Percentiles rank a stretch among this genome's conserved stretches.
Conservation (phyloP, 2,797 vertebrate species). For the Scolopax rusticola region DNA sequence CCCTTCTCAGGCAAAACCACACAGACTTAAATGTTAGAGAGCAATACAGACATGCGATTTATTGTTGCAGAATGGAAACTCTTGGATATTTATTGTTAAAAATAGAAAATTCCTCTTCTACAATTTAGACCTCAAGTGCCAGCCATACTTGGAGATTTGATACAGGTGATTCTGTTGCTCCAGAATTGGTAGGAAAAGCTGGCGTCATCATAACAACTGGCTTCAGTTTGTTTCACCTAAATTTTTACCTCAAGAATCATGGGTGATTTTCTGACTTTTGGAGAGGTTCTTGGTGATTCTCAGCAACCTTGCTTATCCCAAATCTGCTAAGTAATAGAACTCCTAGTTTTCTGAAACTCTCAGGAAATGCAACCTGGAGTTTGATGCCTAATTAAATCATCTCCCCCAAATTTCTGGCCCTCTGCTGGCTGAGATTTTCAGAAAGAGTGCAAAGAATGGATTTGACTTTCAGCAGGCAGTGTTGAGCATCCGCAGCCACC, state of each 20-base stretch:
- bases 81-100: background rate
- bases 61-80: background rate
- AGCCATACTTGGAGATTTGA: background rate
- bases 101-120: background rate
- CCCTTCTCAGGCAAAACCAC: background rate
- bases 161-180: background rate
- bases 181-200: slow-evolving; percentile 41
- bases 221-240: background rate
- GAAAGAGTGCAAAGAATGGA: background rate
- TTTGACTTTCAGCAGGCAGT: slow-evolving; percentile 37
- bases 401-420: slow-evolving; percentile 30
- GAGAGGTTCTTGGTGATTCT: background rate
- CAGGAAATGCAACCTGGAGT: background rate
- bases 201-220: slow-evolving; percentile 20
- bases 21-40: background rate
- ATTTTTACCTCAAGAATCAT: background rate
- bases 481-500: slow-evolving; percentile 27
- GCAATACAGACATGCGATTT: background rate
- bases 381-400: background rate
- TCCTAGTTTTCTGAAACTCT: background rate
- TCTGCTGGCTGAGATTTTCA: slow-evolving; percentile 61
- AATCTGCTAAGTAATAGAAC: background rate
- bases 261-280: background rate
- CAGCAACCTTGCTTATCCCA: background rate
- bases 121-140: background rate